phyloP scores from a whole-genome alignment of 2,888 invertebrate species.

The Cephus pygmeus region DNA sequence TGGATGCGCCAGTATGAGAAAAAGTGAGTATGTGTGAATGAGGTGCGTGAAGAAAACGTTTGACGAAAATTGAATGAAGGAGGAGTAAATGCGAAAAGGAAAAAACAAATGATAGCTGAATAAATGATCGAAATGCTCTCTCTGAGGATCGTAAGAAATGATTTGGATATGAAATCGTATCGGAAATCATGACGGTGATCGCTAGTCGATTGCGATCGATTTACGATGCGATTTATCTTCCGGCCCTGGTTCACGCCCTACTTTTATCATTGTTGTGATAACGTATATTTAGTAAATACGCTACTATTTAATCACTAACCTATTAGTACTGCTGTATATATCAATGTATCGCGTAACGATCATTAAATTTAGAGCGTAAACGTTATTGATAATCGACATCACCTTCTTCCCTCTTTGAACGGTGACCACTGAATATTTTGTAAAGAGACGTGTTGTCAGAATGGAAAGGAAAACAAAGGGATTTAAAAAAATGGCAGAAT shows the following conservation, averaged over 20 bases:
- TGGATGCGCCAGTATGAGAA: not conserved
- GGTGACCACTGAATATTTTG: slow-evolving; percentile 16
- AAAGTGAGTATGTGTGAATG: not conserved
- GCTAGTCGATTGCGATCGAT: not conserved
- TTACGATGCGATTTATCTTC: not conserved
- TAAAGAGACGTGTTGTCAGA: slow-evolving; percentile 1
- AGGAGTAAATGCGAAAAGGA: not conserved
- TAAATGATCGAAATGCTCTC: not conserved
- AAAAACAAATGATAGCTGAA: not conserved
- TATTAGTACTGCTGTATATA: slow-evolving; percentile 61
- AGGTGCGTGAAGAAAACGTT: not conserved
- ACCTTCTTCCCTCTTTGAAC: slow-evolving; percentile 6
- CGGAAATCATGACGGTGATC: not conserved
- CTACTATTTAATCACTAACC: slow-evolving; percentile 64
- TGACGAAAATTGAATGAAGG: not conserved
- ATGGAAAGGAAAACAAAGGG: not conserved
- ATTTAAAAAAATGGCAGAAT: not conserved
- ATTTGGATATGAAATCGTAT: not conserved
- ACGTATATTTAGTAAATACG: slow-evolving; percentile 58
- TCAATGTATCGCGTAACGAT: slow-evolving; percentile 60
- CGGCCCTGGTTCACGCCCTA: slow-evolving; percentile 23
- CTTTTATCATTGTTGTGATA: slow-evolving; percentile 65
- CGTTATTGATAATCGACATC: slow-evolving; percentile 13
- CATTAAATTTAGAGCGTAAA: slow-evolving; percentile 8
- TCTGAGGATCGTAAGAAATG: not conserved